Percentiles rank a stretch among this genome's conserved stretches.
Evolutionary conservation across 1,140 invertebrate species (phyloP).

Genomic region (Drosophila tsacasi): DNA sequence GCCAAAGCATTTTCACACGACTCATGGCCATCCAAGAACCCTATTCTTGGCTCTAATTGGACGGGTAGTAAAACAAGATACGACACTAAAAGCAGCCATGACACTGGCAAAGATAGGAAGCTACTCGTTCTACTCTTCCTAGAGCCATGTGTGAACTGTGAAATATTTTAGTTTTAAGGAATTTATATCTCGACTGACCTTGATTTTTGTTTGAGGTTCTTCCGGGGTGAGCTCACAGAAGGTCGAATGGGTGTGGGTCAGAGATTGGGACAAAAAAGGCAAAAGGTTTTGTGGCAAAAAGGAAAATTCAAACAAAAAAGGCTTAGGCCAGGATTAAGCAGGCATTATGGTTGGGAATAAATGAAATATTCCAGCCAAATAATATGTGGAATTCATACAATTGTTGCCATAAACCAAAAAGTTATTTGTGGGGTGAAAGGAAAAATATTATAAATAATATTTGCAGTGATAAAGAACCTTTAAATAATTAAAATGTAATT

Average conservation of each 20-base stretch:
- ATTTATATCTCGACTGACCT: conserved; percentile 33
- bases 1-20: conserved; percentile 54
- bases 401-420: not conserved
- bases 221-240: conserved; percentile 20
- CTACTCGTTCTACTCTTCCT: not conserved
- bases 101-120: conserved; percentile 10
- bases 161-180: conserved; percentile 16
- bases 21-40: conserved; percentile 33
- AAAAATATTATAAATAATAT: not conserved
- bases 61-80: conserved; percentile 27
- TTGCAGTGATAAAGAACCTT: not conserved
- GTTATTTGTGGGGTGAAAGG: not conserved
- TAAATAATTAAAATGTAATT: not conserved
- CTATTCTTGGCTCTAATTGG: conserved; percentile 39
- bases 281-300: not conserved
- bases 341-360: conserved; percentile 1
- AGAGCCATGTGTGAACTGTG: conserved; percentile 10
- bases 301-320: conserved; percentile 6
- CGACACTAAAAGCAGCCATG: conserved; percentile 31
- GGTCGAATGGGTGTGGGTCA: conserved; percentile 11
- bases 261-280: not conserved
- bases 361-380: conserved; percentile 10
- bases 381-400: not conserved
- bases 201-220: conserved; percentile 14
- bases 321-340: conserved; percentile 2